Evolutionary conservation across 2,113 vertebrate genomes (phyloP), one percentile per base, ranked within the genome.

Genomic region (Hippocampus comes): DNA sequence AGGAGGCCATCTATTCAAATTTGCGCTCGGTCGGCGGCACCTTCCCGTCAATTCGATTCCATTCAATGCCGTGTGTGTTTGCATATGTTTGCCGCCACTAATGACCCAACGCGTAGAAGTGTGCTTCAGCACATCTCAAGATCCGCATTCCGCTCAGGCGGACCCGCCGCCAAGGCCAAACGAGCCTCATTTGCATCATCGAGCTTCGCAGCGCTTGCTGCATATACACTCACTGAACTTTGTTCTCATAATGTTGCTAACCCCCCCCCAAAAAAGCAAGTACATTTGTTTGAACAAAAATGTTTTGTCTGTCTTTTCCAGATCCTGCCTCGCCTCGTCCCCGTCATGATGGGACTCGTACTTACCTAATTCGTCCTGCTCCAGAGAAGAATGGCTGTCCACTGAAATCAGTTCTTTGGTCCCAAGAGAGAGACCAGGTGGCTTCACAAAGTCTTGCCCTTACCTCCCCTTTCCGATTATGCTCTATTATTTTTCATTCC

Each of bases 221-320:
- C 4, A 51, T 20, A 51, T 20, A 51, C 17, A 6, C 34, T 0
- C 6, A 38, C 48, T 51, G 48, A 51, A 11, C 43, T 17, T 49
- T 49, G 48, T 18, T 49, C 12, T 49, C 51, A 55, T 17, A 55
- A n/a, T 55, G 20, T 55, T 55, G 51, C 20, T 53, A 53, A 23
- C 10, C 4, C 7, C 9, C 9, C 1, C 10, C 4, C 30, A 34
- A 25, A 59, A 59, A 25, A 65, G 10, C 34, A 14, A 10, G 10
- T 42, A 21, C 41, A 64, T 64, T 42, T 56, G 21, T 23, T 56
- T n/a, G 1, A 57, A 57, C 25, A 27, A 12, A 57, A 41, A 14
- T 69, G 11, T 56, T 55, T 75, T 73, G 23, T 85, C n/a, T 78
- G 42, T 82, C 65, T 90, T 66, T 87, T 84, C 3, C 83, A 93